Conservation (phyloP, 1,140 invertebrate genomes). For the Steinernema feltiae region DNA sequence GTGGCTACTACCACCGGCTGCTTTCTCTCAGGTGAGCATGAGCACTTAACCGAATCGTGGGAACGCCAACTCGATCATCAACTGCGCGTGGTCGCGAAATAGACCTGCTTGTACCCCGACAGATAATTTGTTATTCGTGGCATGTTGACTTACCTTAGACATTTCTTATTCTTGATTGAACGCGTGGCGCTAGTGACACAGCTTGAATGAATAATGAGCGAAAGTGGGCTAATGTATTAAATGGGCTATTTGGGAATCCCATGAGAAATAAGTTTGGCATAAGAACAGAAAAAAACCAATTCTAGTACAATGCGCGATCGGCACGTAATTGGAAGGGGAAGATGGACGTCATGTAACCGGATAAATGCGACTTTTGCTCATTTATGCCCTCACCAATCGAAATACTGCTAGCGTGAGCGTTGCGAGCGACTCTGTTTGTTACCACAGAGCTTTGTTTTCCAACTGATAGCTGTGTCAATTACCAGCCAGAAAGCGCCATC, state of each 20-base stretch:
- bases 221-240: slow-evolving; percentile 1
- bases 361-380: background rate
- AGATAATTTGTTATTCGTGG: background rate
- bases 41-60: background rate
- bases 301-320: background rate
- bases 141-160: background rate
- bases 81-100: too few species aligned
- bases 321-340: background rate
- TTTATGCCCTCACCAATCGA: background rate
- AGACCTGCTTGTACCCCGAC: background rate
- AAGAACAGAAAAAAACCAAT: slow-evolving; percentile 11
- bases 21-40: too few species aligned
- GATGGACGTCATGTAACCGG: background rate
- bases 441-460: slow-evolving; percentile 9
- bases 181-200: background rate
- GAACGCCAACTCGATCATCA: background rate
- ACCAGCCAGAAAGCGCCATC: background rate
- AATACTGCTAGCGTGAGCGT: background rate
- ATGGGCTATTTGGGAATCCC: background rate
- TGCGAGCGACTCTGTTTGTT: background rate
- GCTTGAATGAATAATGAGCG: background rate
- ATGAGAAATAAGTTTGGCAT: background rate
- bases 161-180: background rate
- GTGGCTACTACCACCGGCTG: too few species aligned
- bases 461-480: slow-evolving; percentile 14